Conservation (phyloP, 1,140 invertebrate genomes). For the Zaprionus taronus region DNA sequence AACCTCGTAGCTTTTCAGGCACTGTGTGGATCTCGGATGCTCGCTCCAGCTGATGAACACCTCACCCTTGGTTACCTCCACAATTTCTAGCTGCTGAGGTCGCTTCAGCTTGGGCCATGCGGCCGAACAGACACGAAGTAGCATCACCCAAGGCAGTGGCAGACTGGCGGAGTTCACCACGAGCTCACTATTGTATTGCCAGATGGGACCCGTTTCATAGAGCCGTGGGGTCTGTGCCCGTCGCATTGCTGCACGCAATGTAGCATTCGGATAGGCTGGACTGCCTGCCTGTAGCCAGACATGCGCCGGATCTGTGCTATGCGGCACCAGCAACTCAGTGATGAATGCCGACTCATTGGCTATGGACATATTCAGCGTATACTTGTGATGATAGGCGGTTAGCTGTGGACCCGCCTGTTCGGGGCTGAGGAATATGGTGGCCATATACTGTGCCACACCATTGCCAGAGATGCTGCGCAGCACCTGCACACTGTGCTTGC, state of each 20-base stretch:
- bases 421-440: conserved; percentile 71
- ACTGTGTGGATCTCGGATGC: conserved; percentile 59
- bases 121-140: conserved; percentile 73
- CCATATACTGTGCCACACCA: conserved; percentile 62
- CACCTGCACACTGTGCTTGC: conserved; percentile 66
- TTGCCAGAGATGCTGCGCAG: conserved; percentile 62
- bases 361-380: conserved; percentile 73
- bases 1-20: conserved; percentile 78
- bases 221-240: conserved; percentile 61
- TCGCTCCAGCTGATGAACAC: conserved; percentile 79
- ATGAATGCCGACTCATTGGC: conserved; percentile 76
- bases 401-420: conserved; percentile 65
- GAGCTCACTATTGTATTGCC: conserved; percentile 72
- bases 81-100: conserved; percentile 62
- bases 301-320: conserved; percentile 69
- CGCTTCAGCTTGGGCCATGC: conserved; percentile 56
- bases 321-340: conserved; percentile 83
- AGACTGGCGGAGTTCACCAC: conserved; percentile 69
- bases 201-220: conserved; percentile 67
- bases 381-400: conserved; percentile 64
- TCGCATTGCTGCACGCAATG: conserved; percentile 66
- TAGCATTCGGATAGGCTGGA: conserved; percentile 75
- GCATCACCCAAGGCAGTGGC: conserved; percentile 70
- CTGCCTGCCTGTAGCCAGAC: conserved; percentile 63
- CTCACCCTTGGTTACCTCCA: conserved; percentile 62